Evolutionary conservation across 2,888 invertebrate genomes (phyloP), one percentile per base, ranked within the genome.

Genomic region (Abrostola triplasia): DNA sequence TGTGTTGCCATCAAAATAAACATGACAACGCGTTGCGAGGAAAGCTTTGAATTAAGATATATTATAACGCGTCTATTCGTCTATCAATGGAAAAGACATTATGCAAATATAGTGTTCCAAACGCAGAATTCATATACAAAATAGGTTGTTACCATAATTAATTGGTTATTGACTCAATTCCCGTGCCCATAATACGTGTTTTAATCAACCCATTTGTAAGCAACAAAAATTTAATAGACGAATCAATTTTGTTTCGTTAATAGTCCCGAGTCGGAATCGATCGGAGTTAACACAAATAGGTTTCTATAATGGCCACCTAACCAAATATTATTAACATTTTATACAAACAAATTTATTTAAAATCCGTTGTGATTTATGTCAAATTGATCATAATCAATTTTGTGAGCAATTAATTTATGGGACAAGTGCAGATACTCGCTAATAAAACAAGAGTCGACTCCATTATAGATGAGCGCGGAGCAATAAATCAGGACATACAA

Each of bases 401-500:
- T 24, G 58, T 71, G 44, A 59, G 47, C 70, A 76, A 80, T 79
- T 80, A 77, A 74, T 78, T 76, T 76, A 80, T 64, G 72, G 71
- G 78, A 82, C 82, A 83, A 84, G 84, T 84, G 81, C 82, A 80
- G 79, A 81, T 81, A 80, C 77, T 80, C 79, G 77, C 81, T 84
- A 84, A 81, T 81, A 84, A 85, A 86, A 84, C 86, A 81, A 80
- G 83, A 74, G 77, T 83, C 79, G 79, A 75, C 67, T 84, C 85
- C 88, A 88, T 90, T 90, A 89, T 85, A 87, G 88, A 89, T 86
- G 84, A 85, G 76, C 80, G 81, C 75, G 76, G 81, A 70, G 85
- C 88, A 90, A 92, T 92, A 93, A 93, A 93, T 93, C 93, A 91
- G 89, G 85, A 82, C 85, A 84, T 90, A 94, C 94, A 94, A 94